These are phyloP conservation scores for Heliothis virescens DNA, from an alignment of 1,140 invertebrate species.

Conservation along the genomic window DNA sequence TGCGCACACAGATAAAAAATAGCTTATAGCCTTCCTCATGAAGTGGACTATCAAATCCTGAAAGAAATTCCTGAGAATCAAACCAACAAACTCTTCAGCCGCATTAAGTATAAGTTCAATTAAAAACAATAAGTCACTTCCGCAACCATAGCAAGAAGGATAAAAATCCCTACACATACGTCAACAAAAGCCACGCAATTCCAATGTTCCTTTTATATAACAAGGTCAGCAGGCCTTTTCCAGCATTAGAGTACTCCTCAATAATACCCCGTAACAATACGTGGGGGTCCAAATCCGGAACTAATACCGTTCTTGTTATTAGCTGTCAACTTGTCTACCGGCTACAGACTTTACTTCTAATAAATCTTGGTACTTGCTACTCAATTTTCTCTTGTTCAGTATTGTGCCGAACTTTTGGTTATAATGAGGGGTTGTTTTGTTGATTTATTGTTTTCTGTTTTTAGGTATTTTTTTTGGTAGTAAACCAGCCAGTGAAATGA, in stretches of 20 bases:
- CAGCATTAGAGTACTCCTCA: constrained; percentile 17
- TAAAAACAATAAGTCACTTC: background rate
- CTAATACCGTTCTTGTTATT: constrained; percentile 46
- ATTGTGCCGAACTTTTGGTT: constrained; percentile 12
- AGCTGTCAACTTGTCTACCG: constrained; percentile 50
- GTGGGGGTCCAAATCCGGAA: constrained; percentile 19
- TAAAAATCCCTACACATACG: background rate
- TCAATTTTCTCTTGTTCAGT: constrained; percentile 22
- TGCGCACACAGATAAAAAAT: too few species aligned
- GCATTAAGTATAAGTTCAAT: too few species aligned
- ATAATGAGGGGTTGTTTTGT: constrained; percentile 23
- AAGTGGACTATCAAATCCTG: too few species aligned
- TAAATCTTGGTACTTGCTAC: constrained; percentile 35
- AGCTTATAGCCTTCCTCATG: too few species aligned
- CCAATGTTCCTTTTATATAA: constrained; percentile 2
- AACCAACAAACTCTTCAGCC: too few species aligned
- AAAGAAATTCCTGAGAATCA: too few species aligned
- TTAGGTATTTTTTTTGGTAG: background rate
- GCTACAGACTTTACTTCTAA: constrained; percentile 41
- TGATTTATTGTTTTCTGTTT: constrained; percentile 22
- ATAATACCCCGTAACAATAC: constrained; percentile 40
- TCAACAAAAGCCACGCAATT: background rate
- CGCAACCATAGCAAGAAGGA: background rate
- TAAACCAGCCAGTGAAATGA: background rate
- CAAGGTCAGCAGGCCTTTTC: constrained; percentile 1